Conservation (phyloP, 2,797 vertebrate genomes). For the Micromesistius poutassou region DNA sequence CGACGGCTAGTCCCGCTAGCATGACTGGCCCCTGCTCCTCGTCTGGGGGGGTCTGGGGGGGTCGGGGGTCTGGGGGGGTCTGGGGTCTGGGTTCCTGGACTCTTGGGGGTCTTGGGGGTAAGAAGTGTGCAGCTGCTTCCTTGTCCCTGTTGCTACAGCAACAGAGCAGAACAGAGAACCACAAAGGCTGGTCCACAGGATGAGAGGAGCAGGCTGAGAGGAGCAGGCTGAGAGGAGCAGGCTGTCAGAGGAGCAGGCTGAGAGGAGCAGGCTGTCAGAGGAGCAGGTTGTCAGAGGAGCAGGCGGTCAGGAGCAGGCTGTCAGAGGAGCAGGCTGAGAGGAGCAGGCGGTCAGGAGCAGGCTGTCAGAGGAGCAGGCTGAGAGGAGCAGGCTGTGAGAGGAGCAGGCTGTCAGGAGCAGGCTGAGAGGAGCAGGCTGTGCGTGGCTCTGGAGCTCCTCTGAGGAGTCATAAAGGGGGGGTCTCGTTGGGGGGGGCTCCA, state of each 20-base stretch:
- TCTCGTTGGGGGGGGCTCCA: constrained; percentile 23
- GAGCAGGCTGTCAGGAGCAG: too few species aligned
- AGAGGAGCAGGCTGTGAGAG: too few species aligned
- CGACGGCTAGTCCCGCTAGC: constrained; percentile 78
- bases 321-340: too few species aligned
- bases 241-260: too few species aligned
- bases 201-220: too few species aligned
- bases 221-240: constrained; percentile 28
- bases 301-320: too few species aligned
- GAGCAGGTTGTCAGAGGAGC: too few species aligned
- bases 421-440: too few species aligned
- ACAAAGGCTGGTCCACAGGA: constrained; percentile 65
- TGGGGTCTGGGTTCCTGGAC: constrained; percentile 41
- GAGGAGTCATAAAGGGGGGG: constrained; percentile 30
- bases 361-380: too few species aligned
- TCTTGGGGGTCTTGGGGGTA: constrained; percentile 33
- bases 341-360: too few species aligned
- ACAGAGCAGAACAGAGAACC: constrained; percentile 45
- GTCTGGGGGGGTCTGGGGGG: constrained; percentile 20
- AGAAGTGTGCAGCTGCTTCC: constrained; percentile 63
- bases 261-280: too few species aligned
- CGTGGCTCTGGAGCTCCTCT: not conserved
- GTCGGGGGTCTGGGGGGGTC: not conserved
- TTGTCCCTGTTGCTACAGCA: constrained; percentile 71
- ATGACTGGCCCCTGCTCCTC: constrained; percentile 66